Percentiles rank a stretch among this genome's conserved stretches.
These are phyloP conservation scores for Sylvicapra grimmia DNA, from an alignment of 2,113 vertebrate genomes.

Conservation along the genomic window DNA sequence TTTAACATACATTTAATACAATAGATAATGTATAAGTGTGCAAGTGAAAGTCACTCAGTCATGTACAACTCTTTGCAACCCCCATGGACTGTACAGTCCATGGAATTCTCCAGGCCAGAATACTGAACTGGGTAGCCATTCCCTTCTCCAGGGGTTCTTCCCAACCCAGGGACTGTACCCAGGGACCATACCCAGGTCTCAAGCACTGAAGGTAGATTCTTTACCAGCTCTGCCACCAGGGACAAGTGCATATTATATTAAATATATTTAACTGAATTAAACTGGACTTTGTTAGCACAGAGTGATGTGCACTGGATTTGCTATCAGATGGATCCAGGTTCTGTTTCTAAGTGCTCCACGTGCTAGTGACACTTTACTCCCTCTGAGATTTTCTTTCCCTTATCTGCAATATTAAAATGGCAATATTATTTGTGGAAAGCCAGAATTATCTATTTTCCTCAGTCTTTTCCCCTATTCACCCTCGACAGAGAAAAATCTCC, in stretches of 20 bases:
- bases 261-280: not conserved
- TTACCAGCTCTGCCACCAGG: not conserved
- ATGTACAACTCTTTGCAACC: not conserved
- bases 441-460: not conserved
- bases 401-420: not conserved
- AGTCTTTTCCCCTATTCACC: not conserved
- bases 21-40: not conserved
- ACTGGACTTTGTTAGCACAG: not conserved
- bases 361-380: not conserved
- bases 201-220: rapidly evolving
- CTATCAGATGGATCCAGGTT: not conserved
- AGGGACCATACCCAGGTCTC: not conserved
- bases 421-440: not conserved
- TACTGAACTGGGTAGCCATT: not conserved
- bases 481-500: not conserved
- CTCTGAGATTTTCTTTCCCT: not conserved
- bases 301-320: not conserved
- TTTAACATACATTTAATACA: not conserved
- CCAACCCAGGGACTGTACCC: not conserved
- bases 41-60: not conserved
- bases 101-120: not conserved
- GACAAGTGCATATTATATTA: not conserved
- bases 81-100: not conserved
- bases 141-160: not conserved
- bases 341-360: not conserved